These are phyloP conservation scores for Semotilus atromaculatus DNA, from an alignment of 2,797 vertebrate species.

Conservation along the genomic window DNA sequence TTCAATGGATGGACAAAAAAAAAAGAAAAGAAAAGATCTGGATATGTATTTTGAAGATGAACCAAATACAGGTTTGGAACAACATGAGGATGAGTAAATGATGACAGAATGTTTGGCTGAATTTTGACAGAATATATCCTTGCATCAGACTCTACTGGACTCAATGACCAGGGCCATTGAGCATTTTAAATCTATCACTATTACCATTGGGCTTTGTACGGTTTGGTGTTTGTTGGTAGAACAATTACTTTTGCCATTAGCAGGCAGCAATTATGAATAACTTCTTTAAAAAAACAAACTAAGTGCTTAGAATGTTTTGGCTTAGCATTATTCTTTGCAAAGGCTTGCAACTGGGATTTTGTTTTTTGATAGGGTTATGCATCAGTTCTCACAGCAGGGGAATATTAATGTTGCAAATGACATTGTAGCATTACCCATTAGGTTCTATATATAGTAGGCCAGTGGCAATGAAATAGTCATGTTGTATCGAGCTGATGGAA, in stretches of 20 bases:
- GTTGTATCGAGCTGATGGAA: neutral
- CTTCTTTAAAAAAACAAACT: neutral
- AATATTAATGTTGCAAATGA: conserved; percentile 18
- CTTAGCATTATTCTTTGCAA: neutral
- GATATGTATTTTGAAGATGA: neutral
- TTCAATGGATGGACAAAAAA: neutral
- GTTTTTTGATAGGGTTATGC: conserved; percentile 11
- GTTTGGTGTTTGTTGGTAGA: neutral
- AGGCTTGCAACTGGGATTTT: neutral
- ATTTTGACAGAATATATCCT: neutral
- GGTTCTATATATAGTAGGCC: conserved; percentile 5
- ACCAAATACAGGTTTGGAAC: neutral
- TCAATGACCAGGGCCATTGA: neutral
- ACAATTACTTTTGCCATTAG: neutral
- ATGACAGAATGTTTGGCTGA: neutral
- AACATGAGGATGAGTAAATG: neutral
- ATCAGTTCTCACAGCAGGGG: neutral
- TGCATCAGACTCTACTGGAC: neutral
- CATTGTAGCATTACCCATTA: conserved; percentile 22
- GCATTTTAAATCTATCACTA: neutral
- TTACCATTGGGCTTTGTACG: neutral
- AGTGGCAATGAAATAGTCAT: neutral
- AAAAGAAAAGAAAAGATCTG: too few relatives aligned
- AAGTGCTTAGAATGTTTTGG: neutral
- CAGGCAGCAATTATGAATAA: neutral